Evolutionary conservation across 2,797 vertebrate species (phyloP).

Genomic region (Graptemys geographica): DNA sequence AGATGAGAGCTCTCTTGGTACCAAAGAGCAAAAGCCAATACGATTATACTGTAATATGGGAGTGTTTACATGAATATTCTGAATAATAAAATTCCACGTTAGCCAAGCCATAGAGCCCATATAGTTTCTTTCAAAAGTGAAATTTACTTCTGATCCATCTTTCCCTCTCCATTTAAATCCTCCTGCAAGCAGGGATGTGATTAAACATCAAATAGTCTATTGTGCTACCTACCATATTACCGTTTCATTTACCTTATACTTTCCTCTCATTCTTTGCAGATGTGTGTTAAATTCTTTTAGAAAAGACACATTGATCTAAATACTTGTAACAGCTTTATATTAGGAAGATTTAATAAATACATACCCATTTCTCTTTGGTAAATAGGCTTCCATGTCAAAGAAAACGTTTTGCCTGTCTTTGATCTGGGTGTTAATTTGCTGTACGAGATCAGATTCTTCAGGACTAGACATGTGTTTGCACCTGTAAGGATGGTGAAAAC

Average conservation of each 20-base stretch:
- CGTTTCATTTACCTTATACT: too few species aligned
- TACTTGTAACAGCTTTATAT: background rate
- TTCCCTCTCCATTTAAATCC: background rate
- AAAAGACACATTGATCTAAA: accelerated
- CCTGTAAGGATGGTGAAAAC: slow-evolving; percentile 74
- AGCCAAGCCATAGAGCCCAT: background rate
- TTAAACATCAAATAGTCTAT: background rate
- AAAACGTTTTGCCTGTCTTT: slow-evolving; percentile 94
- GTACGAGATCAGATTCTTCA: slow-evolving; percentile 85
- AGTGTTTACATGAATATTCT: background rate
- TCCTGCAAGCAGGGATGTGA: background rate
- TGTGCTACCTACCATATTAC: background rate
- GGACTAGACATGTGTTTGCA: slow-evolving; percentile 80
- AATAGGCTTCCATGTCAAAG: slow-evolving; percentile 98
- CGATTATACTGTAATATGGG: background rate
- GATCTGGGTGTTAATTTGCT: slow-evolving; percentile 89
- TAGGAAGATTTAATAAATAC: background rate
- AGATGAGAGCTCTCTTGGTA: background rate
- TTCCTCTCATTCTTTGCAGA: background rate
- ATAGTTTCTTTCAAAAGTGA: background rate
- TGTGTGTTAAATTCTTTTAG: background rate
- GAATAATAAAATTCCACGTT: background rate
- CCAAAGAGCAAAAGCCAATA: background rate
- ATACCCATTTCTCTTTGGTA: slow-evolving; percentile 97
- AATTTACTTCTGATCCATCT: background rate